Evolutionary conservation across 2,888 invertebrate genomes (phyloP), one percentile per base, ranked within the genome.

Genomic region (Creontiades dilutus): DNA sequence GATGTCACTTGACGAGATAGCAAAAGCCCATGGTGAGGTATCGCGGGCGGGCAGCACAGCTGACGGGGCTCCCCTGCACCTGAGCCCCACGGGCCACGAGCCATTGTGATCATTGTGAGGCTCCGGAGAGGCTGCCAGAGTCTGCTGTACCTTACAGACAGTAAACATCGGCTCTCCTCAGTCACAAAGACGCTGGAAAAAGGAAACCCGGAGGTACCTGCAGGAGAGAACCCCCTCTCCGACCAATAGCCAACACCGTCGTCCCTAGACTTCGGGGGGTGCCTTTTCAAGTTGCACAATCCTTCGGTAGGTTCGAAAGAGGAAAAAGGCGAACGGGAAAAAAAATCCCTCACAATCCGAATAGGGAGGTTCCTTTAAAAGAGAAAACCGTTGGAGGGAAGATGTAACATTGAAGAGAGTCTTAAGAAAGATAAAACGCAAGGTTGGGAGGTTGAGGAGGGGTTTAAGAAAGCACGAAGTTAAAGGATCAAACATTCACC

Each of bases 281-380:
- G 61, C 88, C 88, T 88, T 86, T 88, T 88, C 88, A 88, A 78
- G 78, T 88, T 88, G 88, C 88, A 88, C 88, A 88, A 88, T 88
- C 88, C 88, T 68, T 68, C 68, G 47, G 61, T 7, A 85, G 61
- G 28, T 75, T 75, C 86, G 23, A 47, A 85, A 86, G 47, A 86
- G 75, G 88, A 1, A 28, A 78, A 78, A 37, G 75, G 75, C 47
- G 52, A 80, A 61, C 37, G 75, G 52, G 16, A 19, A 57, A 88
- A 88, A 88, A 80, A 88, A 28, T 28, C 57, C 28, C 57, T 80
- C 9, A 52, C 88, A 78, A 88, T 88, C 80, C 76, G 12, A 16
- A 52, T 3, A n/a, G n/a, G 68, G 14, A 75, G 47, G 78, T 55
- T n/a, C 55, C 27, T 48, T 52, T 52, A 88, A 78, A 55, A 80